Evolutionary conservation across 2,888 invertebrate genomes (phyloP), one percentile per base, ranked within the genome.

Genomic region (Brachyopa scutellaris): DNA sequence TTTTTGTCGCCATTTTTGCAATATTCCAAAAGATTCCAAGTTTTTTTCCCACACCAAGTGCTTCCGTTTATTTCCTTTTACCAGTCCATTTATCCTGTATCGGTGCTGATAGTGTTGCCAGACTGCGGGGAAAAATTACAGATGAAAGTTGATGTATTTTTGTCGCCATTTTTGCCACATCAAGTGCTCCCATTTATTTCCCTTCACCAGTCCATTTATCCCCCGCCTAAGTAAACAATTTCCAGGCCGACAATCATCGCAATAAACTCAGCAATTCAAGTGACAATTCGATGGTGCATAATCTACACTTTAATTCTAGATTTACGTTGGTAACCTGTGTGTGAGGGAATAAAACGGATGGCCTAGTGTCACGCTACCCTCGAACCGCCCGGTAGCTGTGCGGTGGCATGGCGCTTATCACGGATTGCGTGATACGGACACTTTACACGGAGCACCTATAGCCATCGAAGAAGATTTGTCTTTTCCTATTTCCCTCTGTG

Each of bases 221-320:
- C 21, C 2, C 45, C 21, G 4, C 7, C 21, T 21, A 77, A 45
- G 38, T 53, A 67, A 73, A 73, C 66, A 61, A 64, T 57, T 69
- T 38, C 38, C 40, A 23, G n/a, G n/a, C 21, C 38, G 47, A 70
- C 72, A 76, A 51, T 72, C 70, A 72, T 72, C 77, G 55, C 82
- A 70, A 40, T 64, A 70, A 82, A 66, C 70, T 59, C 64, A 72
- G 77, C 76, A 77, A 82, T 82, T 72, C 82, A 82, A 72, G 82
- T 82, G 82, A 82, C 82, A 82, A 77, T 66, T 77, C 82, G 59
- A 70, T 72, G n/a, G 76, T 82, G 77, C 82, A 77, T 82, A 72
- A 82, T 82, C 76, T 72, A 76, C 82, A 82, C 82, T 66, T 77
- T 51, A 77, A 70, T 66, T 66, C 82, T 66, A 47, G 61, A 74